A percentile compares a stretch with the other conserved stretches of the same genome.
phyloP scores from a whole-genome alignment of 1,140 invertebrate species.

The Rhagoletis zephyria region DNA sequence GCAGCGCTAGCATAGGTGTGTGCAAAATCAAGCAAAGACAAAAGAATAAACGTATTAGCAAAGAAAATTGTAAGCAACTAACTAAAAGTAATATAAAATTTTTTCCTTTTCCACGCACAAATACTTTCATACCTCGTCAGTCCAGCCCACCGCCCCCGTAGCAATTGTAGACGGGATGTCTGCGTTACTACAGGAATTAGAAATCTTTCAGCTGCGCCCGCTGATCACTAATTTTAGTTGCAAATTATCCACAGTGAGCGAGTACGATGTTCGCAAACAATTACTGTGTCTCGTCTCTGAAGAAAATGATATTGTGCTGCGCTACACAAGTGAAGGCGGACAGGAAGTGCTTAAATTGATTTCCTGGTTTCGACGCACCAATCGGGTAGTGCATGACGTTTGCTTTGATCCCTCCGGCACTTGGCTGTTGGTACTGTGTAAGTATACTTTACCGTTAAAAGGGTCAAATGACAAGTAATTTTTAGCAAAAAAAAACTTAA shows the following conservation, averaged over 20 bases:
- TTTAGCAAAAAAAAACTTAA: too few relatives aligned
- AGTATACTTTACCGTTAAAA: conserved; percentile 60
- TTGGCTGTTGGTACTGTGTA: conserved; percentile 80
- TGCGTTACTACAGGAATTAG: conserved; percentile 53
- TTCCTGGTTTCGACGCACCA: conserved; percentile 79
- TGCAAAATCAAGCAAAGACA: conserved; percentile 25
- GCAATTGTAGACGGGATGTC: conserved; percentile 36
- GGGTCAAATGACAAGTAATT: too few relatives aligned
- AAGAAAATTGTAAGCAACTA: conserved; percentile 8
- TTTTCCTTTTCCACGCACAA: conserved; percentile 14
- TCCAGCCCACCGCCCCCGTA: conserved; percentile 33
- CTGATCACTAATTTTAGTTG: conserved; percentile 71
- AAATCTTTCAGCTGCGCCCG: conserved; percentile 69
- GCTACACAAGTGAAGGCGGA: conserved; percentile 69
- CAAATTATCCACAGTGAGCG: conserved; percentile 68
- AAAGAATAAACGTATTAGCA: not conserved
- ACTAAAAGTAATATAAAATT: not conserved
- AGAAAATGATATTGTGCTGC: conserved; percentile 71
- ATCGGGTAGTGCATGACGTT: conserved; percentile 78
- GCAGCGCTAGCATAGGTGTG: not conserved
- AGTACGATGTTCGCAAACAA: conserved; percentile 66
- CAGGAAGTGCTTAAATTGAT: conserved; percentile 78
- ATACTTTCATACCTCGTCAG: not conserved
- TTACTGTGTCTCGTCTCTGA: conserved; percentile 70
- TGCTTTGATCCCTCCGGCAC: conserved; percentile 82